These are phyloP conservation scores for Amblyopsis hoosieri DNA, from an alignment of 2,797 vertebrate genomes.

Conservation along the genomic window DNA sequence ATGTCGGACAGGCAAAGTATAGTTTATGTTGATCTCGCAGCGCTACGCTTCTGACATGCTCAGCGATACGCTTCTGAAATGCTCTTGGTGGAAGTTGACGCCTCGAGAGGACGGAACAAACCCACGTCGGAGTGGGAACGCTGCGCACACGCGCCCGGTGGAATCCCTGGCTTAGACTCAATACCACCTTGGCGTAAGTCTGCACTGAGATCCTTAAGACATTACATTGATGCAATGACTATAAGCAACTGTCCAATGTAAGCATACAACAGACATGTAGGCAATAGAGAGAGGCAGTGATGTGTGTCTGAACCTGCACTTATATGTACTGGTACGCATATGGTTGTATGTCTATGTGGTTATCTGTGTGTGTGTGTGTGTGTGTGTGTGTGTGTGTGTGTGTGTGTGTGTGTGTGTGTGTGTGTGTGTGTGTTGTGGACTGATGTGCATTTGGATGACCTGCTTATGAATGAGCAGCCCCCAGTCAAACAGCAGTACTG, in stretches of 20 bases:
- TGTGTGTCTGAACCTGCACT: background rate
- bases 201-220: no score
- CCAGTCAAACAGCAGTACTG: constrained; percentile 33
- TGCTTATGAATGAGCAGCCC: constrained; percentile 46
- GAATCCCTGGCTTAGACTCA: no score
- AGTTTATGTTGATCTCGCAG: no score
- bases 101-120: no score
- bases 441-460: constrained; percentile 21
- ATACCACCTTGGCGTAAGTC: no score
- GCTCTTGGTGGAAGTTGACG: no score
- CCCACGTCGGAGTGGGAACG: no score
- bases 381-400: constrained; percentile 11
- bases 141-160: no score
- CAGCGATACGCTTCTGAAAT: no score
- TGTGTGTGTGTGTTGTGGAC: background rate
- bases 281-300: constrained; percentile 13
- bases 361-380: constrained; percentile 14
- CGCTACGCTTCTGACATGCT: no score
- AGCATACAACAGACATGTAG: constrained; percentile 24
- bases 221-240: no score
- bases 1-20: no score
- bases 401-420: constrained; percentile 10
- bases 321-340: background rate
- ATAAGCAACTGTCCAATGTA: constrained; percentile 18
- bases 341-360: background rate